Conservation (phyloP, 2,888 invertebrate species). For the Mythimna loreyi region DNA sequence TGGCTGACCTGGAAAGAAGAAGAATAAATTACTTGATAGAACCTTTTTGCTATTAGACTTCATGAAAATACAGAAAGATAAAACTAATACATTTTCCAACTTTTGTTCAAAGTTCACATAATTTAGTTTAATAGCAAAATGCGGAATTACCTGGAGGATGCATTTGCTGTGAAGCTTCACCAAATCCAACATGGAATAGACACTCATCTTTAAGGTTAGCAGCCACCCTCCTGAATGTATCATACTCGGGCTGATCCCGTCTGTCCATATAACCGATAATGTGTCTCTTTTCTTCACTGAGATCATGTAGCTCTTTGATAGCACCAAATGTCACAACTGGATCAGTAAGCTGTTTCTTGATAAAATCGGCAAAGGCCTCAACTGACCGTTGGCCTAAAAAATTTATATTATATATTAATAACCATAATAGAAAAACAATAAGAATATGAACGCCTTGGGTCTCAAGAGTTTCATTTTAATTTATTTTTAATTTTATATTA, state of each 20-base stretch:
- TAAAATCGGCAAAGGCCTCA: constrained; percentile 97
- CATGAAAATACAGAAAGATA: neutral
- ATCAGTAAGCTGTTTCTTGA: constrained; percentile 96
- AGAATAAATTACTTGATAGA: neutral
- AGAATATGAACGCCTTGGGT: too few relatives aligned
- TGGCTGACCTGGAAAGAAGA: constrained; percentile 91
- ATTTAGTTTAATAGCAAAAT: neutral
- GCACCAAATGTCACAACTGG: constrained; percentile 95
- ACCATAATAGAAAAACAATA: too few relatives aligned
- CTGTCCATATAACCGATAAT: constrained; percentile 97
- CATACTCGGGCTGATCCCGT: constrained; percentile 95
- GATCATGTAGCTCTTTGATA: constrained; percentile 93
- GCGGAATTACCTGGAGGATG: constrained; percentile 93
- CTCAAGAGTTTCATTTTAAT: too few relatives aligned
- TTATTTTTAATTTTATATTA: too few relatives aligned
- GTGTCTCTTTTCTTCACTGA: constrained; percentile 95
- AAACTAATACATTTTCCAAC: neutral
- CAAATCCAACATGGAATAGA: constrained; percentile 97
- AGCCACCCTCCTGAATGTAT: constrained; percentile 95
- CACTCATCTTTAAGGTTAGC: constrained; percentile 98
- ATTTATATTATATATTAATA: too few relatives aligned
- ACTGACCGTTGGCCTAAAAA: constrained; percentile 93
- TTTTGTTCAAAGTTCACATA: neutral
- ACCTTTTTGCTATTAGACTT: neutral
- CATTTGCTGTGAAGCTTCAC: constrained; percentile 95